These are phyloP conservation scores for Guaruba guarouba DNA, from an alignment of 2,113 vertebrate genomes.

Conservation along the genomic window DNA sequence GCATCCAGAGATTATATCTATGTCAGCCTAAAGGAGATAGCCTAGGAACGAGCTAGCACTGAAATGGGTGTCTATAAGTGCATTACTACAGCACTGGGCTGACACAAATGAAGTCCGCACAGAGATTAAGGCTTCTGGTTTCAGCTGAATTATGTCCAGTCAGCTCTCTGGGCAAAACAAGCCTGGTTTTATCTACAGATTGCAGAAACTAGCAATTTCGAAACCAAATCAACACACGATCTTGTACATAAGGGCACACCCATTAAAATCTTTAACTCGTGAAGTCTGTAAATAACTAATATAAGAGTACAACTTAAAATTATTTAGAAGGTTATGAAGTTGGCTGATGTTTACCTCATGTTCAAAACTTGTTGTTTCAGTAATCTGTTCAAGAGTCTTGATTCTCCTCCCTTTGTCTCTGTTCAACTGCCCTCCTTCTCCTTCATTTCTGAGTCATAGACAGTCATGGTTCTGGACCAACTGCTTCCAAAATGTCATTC, in stretches of 20 bases:
- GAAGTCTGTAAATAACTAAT: neutral
- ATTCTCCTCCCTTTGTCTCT: neutral
- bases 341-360: neutral
- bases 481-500: neutral
- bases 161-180: neutral
- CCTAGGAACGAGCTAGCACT: neutral
- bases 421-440: neutral
- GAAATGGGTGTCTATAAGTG: neutral
- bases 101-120: neutral
- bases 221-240: neutral
- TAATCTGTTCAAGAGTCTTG: neutral
- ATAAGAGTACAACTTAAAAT: neutral
- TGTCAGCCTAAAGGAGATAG: neutral
- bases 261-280: neutral
- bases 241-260: neutral
- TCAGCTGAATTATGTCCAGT: neutral
- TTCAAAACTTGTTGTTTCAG: neutral
- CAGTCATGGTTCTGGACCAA: neutral
- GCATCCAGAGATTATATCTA: neutral
- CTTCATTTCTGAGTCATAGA: neutral
- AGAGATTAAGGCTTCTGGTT: neutral
- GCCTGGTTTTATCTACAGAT: conserved; percentile 4
- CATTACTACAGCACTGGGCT: neutral
- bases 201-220: neutral
- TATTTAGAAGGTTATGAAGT: neutral